Evolutionary conservation across 2,888 invertebrate genomes (phyloP), one percentile per base, ranked within the genome.

Genomic region (Tinea semifulvella): DNA sequence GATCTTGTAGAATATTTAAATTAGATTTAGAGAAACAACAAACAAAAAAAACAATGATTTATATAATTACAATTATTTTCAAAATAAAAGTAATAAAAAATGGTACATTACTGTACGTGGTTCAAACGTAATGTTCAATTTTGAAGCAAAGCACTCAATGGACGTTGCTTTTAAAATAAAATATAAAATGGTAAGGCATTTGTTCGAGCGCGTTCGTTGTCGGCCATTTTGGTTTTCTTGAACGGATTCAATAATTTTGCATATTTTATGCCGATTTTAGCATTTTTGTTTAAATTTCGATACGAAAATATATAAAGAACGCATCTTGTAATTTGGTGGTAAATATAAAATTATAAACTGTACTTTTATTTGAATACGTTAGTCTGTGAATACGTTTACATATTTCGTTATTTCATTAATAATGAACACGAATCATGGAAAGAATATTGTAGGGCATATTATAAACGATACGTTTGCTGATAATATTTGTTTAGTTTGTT

Each of bases 401-500:
- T 22, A 22, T 22, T 8, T 22, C 8, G 22, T 22, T 22, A 7
- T 5, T 8, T 22, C 22, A 7, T 7, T 22, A 5, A 22, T 8
- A 22, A 22, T 22, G 22, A 36, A 36, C 2, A 36, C 18, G 36
- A 20, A 40, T 22, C 22, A 13, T 11, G 10, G 17, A 14, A 38
- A 67, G 52, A 51, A 62, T 48, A 56, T 79, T 16, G 50, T 79
- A 42, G 68, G 70, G 56, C 65, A 70, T 47, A 54, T 79, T 25
- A 61, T 65, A 22, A 68, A 75, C 54, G 73, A 72, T 10, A 64
- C 66, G 20, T 53, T 77, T 11, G 60, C 53, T 3, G 60, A 66
- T 43, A 65, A 62, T 45, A 53, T 76, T 43, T 80, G 79, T 54
- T 53, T 68, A 40, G 56, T 72, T 53, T 80, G 79, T 53, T 60